These are phyloP conservation scores for Zaprionus gabonicus DNA, from an alignment of 1,140 invertebrate species.

Conservation along the genomic window DNA sequence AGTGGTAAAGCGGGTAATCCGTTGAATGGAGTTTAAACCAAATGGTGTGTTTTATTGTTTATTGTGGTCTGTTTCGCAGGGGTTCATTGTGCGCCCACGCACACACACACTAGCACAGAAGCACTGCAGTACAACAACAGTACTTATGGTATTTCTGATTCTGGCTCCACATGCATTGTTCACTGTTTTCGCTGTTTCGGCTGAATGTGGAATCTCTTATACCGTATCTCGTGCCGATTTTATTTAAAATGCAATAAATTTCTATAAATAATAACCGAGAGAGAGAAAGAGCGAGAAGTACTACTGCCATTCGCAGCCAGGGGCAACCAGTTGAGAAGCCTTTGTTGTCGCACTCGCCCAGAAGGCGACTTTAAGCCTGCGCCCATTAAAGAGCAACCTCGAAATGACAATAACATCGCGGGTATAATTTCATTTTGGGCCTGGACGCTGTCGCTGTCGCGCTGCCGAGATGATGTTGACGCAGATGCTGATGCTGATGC, in stretches of 20 bases:
- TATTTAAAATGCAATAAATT: conserved; percentile 61
- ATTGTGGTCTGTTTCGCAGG: neutral
- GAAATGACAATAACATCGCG: conserved; percentile 9
- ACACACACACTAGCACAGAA: no score
- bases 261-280: conserved; percentile 36
- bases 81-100: neutral
- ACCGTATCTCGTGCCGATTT: conserved; percentile 5
- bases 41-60: neutral
- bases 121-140: no score
- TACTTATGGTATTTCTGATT: neutral
- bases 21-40: neutral
- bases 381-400: neutral
- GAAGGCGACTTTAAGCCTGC: neutral
- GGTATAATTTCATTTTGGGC: conserved; percentile 24
- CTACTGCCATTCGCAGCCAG: conserved; percentile 19
- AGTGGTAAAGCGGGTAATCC: neutral
- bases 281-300: neutral
- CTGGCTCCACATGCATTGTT: neutral
- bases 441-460: neutral
- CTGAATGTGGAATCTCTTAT: neutral
- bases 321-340: conserved; percentile 3
- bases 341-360: neutral
- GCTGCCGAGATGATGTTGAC: conserved; percentile 9
- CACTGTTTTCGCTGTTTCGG: neutral
- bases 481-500: conserved; percentile 6